These are phyloP conservation scores for Eidolon dupreanum DNA, from an alignment of 2,797 vertebrate genomes.

Conservation along the genomic window DNA sequence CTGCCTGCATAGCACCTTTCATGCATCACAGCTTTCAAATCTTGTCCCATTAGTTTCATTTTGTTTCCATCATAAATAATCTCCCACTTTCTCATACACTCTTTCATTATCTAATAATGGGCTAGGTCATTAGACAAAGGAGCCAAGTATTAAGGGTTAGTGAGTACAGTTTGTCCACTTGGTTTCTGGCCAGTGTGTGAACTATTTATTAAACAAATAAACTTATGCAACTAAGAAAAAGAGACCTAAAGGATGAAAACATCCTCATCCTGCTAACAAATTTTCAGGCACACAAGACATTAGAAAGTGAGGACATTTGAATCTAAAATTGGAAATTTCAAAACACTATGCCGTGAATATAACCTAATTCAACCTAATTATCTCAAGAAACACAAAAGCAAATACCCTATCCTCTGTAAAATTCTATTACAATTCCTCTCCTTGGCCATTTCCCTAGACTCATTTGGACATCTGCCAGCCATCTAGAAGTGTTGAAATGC, in stretches of 20 bases:
- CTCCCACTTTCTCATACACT: conserved; percentile 89
- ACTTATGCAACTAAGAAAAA: conserved; percentile 70
- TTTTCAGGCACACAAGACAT: conserved; percentile 61
- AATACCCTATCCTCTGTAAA: conserved; percentile 68
- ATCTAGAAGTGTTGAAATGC: conserved; percentile 68
- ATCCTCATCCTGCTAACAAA: conserved; percentile 23
- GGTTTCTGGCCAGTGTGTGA: conserved; percentile 80
- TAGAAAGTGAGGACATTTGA: conserved; percentile 58
- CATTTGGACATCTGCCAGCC: conserved; percentile 75
- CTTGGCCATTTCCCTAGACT: conserved; percentile 66
- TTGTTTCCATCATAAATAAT: conserved; percentile 92
- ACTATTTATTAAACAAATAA: conserved; percentile 81
- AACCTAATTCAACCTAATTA: conserved; percentile 72
- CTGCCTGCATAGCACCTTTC: conserved; percentile 88
- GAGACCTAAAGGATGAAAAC: conserved; percentile 54
- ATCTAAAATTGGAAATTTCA: conserved; percentile 58
- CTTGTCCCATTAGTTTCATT: conserved; percentile 91
- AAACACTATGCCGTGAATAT: conserved; percentile 37
- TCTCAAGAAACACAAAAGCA: conserved; percentile 75
- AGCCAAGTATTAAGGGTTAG: conserved; percentile 86
- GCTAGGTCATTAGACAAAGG: conserved; percentile 83
- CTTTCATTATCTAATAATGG: conserved; percentile 90
- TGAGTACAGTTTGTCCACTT: conserved; percentile 87
- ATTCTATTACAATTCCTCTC: conserved; percentile 68
- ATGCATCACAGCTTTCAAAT: conserved; percentile 89